Evolutionary conservation across 2,888 invertebrate species (phyloP).

Genomic region (Athrips mouffetella): DNA sequence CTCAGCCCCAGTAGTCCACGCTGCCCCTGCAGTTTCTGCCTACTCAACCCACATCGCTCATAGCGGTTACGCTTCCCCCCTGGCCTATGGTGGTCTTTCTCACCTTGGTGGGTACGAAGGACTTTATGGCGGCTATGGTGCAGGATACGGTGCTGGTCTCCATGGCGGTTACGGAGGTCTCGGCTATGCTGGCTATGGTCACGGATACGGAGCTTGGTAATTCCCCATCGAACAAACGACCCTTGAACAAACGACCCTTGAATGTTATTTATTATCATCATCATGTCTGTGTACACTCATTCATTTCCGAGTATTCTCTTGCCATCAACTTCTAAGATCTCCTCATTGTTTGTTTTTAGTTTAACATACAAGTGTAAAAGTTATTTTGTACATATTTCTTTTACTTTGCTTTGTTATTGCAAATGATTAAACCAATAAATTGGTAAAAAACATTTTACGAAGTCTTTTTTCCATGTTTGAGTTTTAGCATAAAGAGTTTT

Average conservation of each 20-base stretch:
- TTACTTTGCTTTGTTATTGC: too few species aligned
- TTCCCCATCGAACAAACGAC: neutral
- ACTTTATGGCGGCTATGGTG: neutral
- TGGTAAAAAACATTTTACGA: too few species aligned
- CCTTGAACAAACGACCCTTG: neutral
- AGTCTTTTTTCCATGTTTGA: too few species aligned
- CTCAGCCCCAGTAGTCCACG: constrained; percentile 21
- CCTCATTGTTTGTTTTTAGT: too few species aligned
- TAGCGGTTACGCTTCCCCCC: constrained; percentile 24
- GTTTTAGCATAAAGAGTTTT: too few species aligned
- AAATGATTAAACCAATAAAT: too few species aligned
- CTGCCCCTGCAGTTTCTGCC: constrained; percentile 29
- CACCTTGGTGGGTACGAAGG: neutral
- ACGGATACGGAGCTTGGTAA: constrained; percentile 10
- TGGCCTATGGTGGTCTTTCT: constrained; percentile 25
- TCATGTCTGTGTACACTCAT: too few species aligned
- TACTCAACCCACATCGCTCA: constrained; percentile 30
- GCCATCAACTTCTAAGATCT: too few species aligned
- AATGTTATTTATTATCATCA: neutral
- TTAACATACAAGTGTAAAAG: too few species aligned
- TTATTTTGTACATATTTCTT: too few species aligned
- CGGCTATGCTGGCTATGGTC: neutral
- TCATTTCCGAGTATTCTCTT: too few species aligned
- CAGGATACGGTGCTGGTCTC: constrained; percentile 1
- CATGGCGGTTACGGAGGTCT: neutral